Base-by-base conservation (phyloP, 2,113 vertebrate species). In the Telmatochromis bifrenatus region DNA sequence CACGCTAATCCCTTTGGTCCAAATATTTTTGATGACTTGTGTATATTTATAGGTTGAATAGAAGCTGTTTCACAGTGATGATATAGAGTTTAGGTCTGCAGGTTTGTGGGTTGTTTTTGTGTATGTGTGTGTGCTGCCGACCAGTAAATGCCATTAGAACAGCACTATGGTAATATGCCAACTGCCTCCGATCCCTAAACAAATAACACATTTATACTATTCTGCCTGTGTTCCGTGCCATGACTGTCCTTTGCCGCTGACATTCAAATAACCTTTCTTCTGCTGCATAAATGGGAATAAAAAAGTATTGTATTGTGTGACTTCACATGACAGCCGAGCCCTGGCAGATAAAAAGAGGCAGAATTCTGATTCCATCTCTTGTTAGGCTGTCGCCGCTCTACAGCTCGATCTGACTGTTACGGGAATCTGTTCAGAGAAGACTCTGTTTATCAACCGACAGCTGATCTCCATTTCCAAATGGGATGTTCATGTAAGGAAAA, bases 191-290 rank as follows among this genome's bases (percentile, higher is more conserved):
- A 86, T 94, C 89, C 91, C 91, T 84, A 94, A 95, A 95, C 93
- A 94, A 95, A 95, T 93, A 88, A 91, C 93, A 93, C 93, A 94
- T 95, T 94, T 93, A 92, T 95, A 88, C 93, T 87, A 79, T 89
- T 94, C 91, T 54, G 77, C 88, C 88, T 88, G 92, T 90, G 92
- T 90, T 92, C 58, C 84, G n/a, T 88, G 84, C 70, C 91, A 68
- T 83, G 73, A 84, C 88, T 93, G 88, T 95, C 95, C 91, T 96
- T 93, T 95, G 87, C 91, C n/a, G 42, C 92, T 95, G 95, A 96
- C 95, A 96, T 96, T 97, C 95, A 96, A 91, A 95, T 95, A 95
- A 95, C 95, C 95, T 96, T 95, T 95, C 79, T 92, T 93, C 89
- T 93, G 86, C 91, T 89, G 92, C 88, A 92, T 93, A 90, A 91